Evolutionary conservation across 2,888 invertebrate genomes (phyloP).

Genomic region (Mimumesa dahlbomi): DNA sequence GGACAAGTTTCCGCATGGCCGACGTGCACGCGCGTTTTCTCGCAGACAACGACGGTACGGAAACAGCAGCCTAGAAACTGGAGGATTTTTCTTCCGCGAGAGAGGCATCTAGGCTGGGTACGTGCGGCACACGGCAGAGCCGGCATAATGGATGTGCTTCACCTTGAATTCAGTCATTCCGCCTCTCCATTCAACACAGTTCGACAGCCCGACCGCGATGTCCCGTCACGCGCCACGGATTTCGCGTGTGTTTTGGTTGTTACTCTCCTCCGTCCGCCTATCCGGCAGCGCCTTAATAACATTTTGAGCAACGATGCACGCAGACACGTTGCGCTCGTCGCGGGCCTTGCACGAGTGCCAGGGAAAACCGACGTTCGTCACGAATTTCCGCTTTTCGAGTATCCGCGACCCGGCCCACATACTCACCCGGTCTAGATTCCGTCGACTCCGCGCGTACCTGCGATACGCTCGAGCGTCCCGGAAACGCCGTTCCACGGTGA

Average conservation of each 20-base stretch:
- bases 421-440: conserved; percentile 11
- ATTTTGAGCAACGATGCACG: conserved; percentile 59
- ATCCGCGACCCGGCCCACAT: neutral
- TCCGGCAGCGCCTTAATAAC: conserved; percentile 60
- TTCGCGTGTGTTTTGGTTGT: conserved; percentile 69
- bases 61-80: conserved; percentile 23
- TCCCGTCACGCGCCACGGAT: conserved; percentile 62
- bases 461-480: too few relatives aligned
- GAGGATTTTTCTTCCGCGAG: conserved; percentile 35
- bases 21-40: too few relatives aligned
- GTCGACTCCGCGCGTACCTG: too few relatives aligned
- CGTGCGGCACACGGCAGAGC: conserved; percentile 20
- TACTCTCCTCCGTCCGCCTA: conserved; percentile 58
- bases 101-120: conserved; percentile 45
- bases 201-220: conserved; percentile 64
- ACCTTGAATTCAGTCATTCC: conserved; percentile 55
- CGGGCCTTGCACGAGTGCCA: conserved; percentile 4
- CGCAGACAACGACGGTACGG: neutral
- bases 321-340: conserved; percentile 17
- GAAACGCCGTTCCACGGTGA: neutral
- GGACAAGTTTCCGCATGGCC: too few relatives aligned
- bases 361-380: conserved; percentile 37
- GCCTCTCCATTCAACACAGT: conserved; percentile 50
- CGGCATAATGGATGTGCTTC: conserved; percentile 38
- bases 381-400: conserved; percentile 39